These are phyloP conservation scores for Bos taurus DNA, from an alignment of 2,113 vertebrate species.

Conservation along the genomic window ARS-UCD2.0 NC_037329.1:46765501-46766000, in stretches of 20 bases:
- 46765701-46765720: neutral
- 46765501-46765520: neutral
- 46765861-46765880: neutral
- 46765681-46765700: neutral
- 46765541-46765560: neutral
- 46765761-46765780: neutral
- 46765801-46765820: neutral
- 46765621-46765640: neutral
- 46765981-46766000: neutral
- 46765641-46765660: neutral
- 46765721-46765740: neutral
- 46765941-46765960: neutral
- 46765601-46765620: conserved; percentile 7
- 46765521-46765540: neutral
- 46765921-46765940: neutral
- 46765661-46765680: neutral
- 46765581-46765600: conserved; percentile 28
- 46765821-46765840: neutral
- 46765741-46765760: neutral
- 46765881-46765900: neutral
- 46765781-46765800: neutral
- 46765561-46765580: conserved; percentile 6
- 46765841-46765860: neutral
- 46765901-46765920: neutral
- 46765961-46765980: neutral